phyloP scores from a whole-genome alignment of 1,140 invertebrate genomes.

The Saccostrea echinata region DNA sequence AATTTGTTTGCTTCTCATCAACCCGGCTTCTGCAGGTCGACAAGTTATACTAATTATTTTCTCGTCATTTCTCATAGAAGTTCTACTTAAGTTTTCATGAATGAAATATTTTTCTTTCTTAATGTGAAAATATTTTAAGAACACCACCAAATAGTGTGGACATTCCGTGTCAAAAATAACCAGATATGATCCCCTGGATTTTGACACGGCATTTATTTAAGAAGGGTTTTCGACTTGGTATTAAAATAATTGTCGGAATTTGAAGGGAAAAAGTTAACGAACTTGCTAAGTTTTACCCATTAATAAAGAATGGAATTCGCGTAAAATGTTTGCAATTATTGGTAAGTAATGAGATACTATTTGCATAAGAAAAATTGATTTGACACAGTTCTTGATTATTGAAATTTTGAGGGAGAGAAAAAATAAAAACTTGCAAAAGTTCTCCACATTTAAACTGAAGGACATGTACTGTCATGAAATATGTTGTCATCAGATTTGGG shows the following conservation, averaged over 20 bases:
- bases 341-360: too few relatives aligned
- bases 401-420: too few relatives aligned
- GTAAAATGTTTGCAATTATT: too few relatives aligned
- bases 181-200: neutral
- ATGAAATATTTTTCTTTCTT: neutral
- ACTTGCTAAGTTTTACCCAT: too few relatives aligned
- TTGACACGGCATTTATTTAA: neutral
- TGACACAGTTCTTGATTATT: too few relatives aligned
- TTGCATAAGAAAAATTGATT: too few relatives aligned
- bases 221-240: neutral
- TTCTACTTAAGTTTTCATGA: neutral
- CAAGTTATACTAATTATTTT: neutral
- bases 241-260: neutral
- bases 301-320: too few relatives aligned
- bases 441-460: too few relatives aligned
- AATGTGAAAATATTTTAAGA: neutral
- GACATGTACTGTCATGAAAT: too few relatives aligned
- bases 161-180: neutral
- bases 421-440: too few relatives aligned
- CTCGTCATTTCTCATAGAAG: neutral
- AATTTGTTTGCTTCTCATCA: constrained; percentile 18
- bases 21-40: neutral
- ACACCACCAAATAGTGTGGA: neutral
- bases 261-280: neutral
- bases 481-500: too few relatives aligned